Evolutionary conservation across 2,113 vertebrate genomes (phyloP), one percentile per base, ranked within the genome.

Genomic region (Antennarius striatus): DNA sequence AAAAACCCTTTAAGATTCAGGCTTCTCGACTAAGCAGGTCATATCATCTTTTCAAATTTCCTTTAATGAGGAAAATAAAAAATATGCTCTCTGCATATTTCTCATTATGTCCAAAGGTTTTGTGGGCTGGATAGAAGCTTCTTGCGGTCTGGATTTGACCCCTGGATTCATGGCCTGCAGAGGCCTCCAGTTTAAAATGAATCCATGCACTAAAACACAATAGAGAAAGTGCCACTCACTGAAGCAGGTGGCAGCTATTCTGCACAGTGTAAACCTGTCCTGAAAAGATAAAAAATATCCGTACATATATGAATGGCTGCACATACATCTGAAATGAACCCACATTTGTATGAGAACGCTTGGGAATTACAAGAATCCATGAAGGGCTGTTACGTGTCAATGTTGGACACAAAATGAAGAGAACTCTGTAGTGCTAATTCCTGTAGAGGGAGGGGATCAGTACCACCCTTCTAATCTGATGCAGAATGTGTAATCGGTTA

Each of bases 401-500:
- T 80, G 63, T 63, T 67, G 58, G 73, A 84, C 65, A 64, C 29
- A 53, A 55, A 55, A 40, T 72, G 56, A 69, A 58, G 74, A 64
- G 60, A 80, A 86, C 71, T 66, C 66, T 63, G 70, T 50, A 65
- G 63, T 32, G 28, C 68, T 86, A 81, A 88, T 79, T 84, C 66
- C 71, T 11, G 45, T 62, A 64, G 75, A 59, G 17, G 66, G 56
- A 73, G 53, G 30, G 47, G 63, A 60, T 81, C 71, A 71, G 78
- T 69, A 75, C 81, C 81, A 79, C 86, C 83, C 45, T 75, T 51
- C 82, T 93, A 92, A 93, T 93, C 93, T 92, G 87, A 88, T 82
- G 84, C 79, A 91, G 92, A 92, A 93, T 93, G 93, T 87, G 68
- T 90, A 93, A 92, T 92, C 90, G 77, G 89, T 84, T 93, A 91